Percentiles rank a stretch among this genome's conserved stretches.
These are phyloP conservation scores for Pristionchus entomophagus DNA, from an alignment of 2,888 invertebrate genomes.

Conservation along the genomic window DNA sequence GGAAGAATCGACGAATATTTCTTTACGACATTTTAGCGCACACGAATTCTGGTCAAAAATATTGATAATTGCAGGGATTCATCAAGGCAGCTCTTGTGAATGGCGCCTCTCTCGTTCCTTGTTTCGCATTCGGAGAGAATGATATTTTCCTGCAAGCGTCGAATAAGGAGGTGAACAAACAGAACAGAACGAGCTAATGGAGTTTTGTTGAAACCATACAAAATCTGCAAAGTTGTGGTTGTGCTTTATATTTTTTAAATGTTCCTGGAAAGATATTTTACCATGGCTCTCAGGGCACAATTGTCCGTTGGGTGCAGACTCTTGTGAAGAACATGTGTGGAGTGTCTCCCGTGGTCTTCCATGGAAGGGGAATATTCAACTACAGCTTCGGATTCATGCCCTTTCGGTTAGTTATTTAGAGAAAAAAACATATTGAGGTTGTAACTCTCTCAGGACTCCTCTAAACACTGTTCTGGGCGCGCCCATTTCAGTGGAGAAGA, in stretches of 20 bases:
- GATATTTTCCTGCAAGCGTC: slow-evolving; percentile 73
- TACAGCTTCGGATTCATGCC: slow-evolving; percentile 91
- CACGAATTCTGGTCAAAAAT: background rate
- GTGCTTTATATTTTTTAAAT: too few species aligned
- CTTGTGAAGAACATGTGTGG: slow-evolving; percentile 73
- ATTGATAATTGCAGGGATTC: slow-evolving; percentile 55
- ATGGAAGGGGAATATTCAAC: slow-evolving; percentile 89
- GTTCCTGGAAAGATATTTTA: too few species aligned
- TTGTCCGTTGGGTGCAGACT: slow-evolving; percentile 61
- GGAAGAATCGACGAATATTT: too few species aligned
- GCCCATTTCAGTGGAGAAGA: slow-evolving; percentile 60
- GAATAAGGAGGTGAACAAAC: slow-evolving; percentile 8
- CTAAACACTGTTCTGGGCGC: slow-evolving; percentile 66
- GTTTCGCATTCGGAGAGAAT: slow-evolving; percentile 78
- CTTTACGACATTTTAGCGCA: too few species aligned
- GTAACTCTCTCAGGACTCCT: slow-evolving; percentile 52
- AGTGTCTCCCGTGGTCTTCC: slow-evolving; percentile 77
- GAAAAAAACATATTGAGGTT: background rate
- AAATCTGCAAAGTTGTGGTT: too few species aligned
- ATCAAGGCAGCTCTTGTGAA: slow-evolving; percentile 62
- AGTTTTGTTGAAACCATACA: too few species aligned
- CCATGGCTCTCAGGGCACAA: slow-evolving; percentile 58
- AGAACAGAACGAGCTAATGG: too few species aligned
- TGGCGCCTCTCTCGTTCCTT: slow-evolving; percentile 77
- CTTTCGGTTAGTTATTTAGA: slow-evolving; percentile 75